Evolutionary conservation across 2,797 vertebrate genomes (phyloP).

Genomic region (Enteromius afrohamiltoni): DNA sequence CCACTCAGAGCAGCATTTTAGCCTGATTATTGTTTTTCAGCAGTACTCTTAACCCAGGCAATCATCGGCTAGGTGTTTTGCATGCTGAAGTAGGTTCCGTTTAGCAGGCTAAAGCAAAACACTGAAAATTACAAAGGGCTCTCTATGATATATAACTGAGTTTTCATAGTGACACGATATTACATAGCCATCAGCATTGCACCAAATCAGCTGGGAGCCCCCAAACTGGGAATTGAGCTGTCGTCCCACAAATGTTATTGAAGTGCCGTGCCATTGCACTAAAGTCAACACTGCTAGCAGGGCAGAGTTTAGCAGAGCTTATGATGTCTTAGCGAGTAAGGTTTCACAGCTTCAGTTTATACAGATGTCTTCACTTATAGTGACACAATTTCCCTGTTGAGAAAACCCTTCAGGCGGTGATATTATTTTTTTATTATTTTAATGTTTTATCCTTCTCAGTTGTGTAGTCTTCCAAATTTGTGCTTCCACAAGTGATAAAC

Average conservation of each 20-base stretch:
- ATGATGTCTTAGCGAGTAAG: conserved; percentile 34
- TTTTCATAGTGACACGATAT: conserved; percentile 30
- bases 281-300: conserved; percentile 50
- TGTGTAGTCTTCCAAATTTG: background rate
- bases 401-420: background rate
- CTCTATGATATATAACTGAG: conserved; percentile 37
- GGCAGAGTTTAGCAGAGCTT: conserved; percentile 50
- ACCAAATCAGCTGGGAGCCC: conserved; percentile 37
- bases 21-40: conserved; percentile 76
- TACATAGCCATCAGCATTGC: conserved; percentile 34
- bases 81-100: conserved; percentile 46
- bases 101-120: conserved; percentile 38
- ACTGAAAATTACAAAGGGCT: conserved; percentile 33
- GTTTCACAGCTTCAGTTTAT: conserved; percentile 35
- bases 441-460: background rate
- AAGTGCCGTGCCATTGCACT: conserved; percentile 36
- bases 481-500: background rate
- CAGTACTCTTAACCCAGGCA: conserved; percentile 62
- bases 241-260: conserved; percentile 50
- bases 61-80: conserved; percentile 54
- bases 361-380: conserved; percentile 29
- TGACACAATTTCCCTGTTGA: conserved; percentile 25
- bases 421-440: background rate
- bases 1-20: conserved; percentile 64
- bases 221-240: conserved; percentile 49